Conservation (phyloP, 2,888 invertebrate species). For the Drosophila rellima region DNA sequence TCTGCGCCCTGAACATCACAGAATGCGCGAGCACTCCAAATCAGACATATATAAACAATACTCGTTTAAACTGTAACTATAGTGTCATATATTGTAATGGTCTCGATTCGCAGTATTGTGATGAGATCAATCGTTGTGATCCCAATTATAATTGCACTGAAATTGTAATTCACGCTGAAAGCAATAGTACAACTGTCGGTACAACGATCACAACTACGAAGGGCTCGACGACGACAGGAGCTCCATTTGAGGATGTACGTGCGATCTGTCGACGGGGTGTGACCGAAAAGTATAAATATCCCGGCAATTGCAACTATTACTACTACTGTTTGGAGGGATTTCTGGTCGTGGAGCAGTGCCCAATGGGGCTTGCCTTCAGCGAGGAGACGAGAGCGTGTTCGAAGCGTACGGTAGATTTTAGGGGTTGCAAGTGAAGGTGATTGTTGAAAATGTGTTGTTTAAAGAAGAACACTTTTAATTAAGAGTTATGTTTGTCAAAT, state of each 20-base stretch:
- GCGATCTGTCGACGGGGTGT: constrained; percentile 53
- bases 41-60: constrained; percentile 34
- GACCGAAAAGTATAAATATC: constrained; percentile 59
- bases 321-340: constrained; percentile 66
- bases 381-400: constrained; percentile 41
- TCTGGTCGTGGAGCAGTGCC: constrained; percentile 78
- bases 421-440: constrained; percentile 9
- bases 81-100: constrained; percentile 53
- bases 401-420: constrained; percentile 34
- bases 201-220: background rate
- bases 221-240: background rate
- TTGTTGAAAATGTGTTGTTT: background rate
- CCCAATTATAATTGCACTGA: constrained; percentile 25
- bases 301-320: constrained; percentile 69
- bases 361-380: constrained; percentile 70
- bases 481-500: constrained; percentile 48
- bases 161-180: background rate
- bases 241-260: constrained; percentile 35
- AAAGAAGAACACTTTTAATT: constrained; percentile 50
- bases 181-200: background rate
- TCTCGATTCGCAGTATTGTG: constrained; percentile 51
- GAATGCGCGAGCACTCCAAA: constrained; percentile 32
- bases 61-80: constrained; percentile 45
- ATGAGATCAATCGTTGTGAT: constrained; percentile 7
- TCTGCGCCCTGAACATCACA: constrained; percentile 30